Conservation (phyloP, 2,888 invertebrate species). For the Gastrophysa polygoni region DNA sequence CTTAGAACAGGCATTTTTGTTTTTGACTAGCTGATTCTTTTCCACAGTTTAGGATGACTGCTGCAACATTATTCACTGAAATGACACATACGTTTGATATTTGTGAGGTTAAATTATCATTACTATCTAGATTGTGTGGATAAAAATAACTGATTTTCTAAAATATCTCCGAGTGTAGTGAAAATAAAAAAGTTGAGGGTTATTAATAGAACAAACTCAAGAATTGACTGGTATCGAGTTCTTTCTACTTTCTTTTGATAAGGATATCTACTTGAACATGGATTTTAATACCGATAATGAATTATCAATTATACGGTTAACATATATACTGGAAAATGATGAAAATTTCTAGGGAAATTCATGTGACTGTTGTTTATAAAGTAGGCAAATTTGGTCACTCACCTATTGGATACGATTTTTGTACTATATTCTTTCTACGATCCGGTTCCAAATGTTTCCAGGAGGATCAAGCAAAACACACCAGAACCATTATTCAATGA, state of each 20-base stretch:
- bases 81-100: conserved; percentile 27
- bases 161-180: conserved; percentile 46
- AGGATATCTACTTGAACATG: not conserved
- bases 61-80: conserved; percentile 36
- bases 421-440: not conserved
- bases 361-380: too few species aligned
- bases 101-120: conserved; percentile 30
- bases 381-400: not conserved
- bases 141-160: conserved; percentile 50
- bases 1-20: conserved; percentile 43
- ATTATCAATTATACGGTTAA: too few species aligned
- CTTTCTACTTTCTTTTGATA: not conserved
- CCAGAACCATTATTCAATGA: not conserved
- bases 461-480: not conserved
- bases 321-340: too few species aligned
- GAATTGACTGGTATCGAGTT: not conserved
- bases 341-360: not conserved
- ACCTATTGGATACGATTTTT: not conserved
- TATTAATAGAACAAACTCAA: conserved; percentile 38
- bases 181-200: conserved; percentile 42
- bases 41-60: conserved; percentile 17
- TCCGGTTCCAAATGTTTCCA: not conserved
- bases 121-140: conserved; percentile 34
- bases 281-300: too few species aligned
- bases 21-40: conserved; percentile 16